Evolutionary conservation across 2,797 vertebrate genomes (phyloP), one percentile per base, ranked within the genome.

Genomic region (Epinephelus awoara): DNA sequence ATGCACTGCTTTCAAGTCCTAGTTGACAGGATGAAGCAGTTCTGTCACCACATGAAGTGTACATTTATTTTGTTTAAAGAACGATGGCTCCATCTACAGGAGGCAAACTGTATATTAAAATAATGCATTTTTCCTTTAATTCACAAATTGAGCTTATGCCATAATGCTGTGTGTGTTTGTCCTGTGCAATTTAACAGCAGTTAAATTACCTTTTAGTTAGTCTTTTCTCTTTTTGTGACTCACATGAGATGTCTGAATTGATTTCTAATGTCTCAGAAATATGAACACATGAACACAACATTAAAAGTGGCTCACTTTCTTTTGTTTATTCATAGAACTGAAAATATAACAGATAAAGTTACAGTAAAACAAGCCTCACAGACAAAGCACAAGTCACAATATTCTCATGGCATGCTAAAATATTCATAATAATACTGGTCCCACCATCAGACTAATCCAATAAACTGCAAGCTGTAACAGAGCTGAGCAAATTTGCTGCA

Each of bases 21-120:
- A 2, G 4, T 40, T 49, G 5, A n/a, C 5, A 44, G 10, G 54
- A 47, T 29, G 2, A 54, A 61, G 3, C 3, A 8, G 15, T 69
- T 46, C 27, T 49, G 25, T 55, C 23, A 49, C 25, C 6, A 21
- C 19, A 58, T 46, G 4, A 54, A 17, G 19, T 23, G 55, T 5
- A 23, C 7, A 2, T 70, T 51, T n/a, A 15, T 42, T 71, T 52
- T n/a, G n/a, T 63, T 76, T 18, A 9, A 65, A 74, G 67, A 84
- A 77, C 61, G 56, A 71, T 77, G 75, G 75, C 90, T 73, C 91
- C 88, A 93, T 79, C 91, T 92, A 70, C 67, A 82, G 93, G 90
- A 79, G 5, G 58, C 23, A 65, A 6, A 5, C 8, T 5, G 8
- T 65, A 47, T 3, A 51, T 44, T 47, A 23, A 67, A 44, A 14